Evolutionary conservation across 2,888 invertebrate genomes (phyloP).

Genomic region (Entomobrya multifasciata): DNA sequence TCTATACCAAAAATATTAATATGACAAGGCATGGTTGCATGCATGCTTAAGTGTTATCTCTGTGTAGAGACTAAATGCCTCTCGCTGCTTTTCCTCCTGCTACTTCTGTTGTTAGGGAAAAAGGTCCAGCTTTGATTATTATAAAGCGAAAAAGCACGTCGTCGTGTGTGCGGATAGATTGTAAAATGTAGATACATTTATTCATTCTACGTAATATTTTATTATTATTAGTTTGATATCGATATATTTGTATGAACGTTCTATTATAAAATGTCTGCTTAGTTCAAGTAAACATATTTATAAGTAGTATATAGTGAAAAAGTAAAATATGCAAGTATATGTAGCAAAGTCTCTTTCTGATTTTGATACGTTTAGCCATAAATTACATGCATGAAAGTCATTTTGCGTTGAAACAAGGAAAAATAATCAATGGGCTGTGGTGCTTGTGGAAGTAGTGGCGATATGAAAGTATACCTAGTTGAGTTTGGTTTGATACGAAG

Average conservation of each 20-base stretch:
- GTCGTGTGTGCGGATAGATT: neutral
- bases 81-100: neutral
- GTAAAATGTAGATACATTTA: constrained; percentile 14
- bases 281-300: neutral
- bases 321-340: constrained; percentile 31
- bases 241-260: neutral
- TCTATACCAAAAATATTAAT: constrained; percentile 64
- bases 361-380: constrained; percentile 74
- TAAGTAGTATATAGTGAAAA: neutral
- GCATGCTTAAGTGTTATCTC: constrained; percentile 46
- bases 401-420: constrained; percentile 75
- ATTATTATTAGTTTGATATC: neutral
- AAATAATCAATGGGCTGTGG: constrained; percentile 73
- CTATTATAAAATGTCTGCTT: neutral
- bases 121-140: constrained; percentile 50
- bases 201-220: neutral
- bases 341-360: constrained; percentile 64
- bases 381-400: constrained; percentile 75
- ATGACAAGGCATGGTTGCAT: constrained; percentile 30
- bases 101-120: constrained; percentile 6
- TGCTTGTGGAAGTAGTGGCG: neutral
- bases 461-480: constrained; percentile 1
- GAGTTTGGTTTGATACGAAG: neutral
- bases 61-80: too few species aligned
- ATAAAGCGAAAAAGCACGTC: neutral